These are phyloP conservation scores for Onychostoma macrolepis DNA, from an alignment of 2,113 vertebrate genomes.

Conservation along the genomic window DNA sequence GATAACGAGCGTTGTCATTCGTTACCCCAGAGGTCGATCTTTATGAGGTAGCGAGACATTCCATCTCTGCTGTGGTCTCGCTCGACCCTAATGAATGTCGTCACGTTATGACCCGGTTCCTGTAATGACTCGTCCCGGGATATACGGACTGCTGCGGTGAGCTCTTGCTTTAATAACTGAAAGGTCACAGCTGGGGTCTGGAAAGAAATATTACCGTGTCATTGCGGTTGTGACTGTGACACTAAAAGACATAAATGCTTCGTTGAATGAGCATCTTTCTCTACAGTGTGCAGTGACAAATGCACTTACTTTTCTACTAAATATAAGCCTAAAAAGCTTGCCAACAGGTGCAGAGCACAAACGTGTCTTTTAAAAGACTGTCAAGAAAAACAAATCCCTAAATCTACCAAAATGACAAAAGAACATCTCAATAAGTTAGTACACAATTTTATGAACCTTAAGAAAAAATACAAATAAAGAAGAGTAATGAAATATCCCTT, in stretches of 20 bases:
- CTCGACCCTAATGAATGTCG: conserved; percentile 54
- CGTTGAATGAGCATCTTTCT: background rate
- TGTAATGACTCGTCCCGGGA: conserved; percentile 35
- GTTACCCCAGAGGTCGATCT: conserved; percentile 54
- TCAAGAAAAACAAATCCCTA: background rate
- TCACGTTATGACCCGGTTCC: conserved; percentile 36
- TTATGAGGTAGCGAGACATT: conserved; percentile 62
- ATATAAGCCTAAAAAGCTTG: background rate
- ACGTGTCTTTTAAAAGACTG: background rate
- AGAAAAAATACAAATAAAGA: background rate
- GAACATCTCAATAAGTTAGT: background rate
- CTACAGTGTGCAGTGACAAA: background rate
- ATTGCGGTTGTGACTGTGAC: background rate
- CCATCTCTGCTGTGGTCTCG: conserved; percentile 39
- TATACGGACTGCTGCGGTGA: conserved; percentile 39
- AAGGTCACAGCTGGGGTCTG: conserved; percentile 12
- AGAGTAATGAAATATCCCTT: background rate
- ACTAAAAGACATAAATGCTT: conserved; percentile 6
- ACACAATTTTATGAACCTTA: background rate
- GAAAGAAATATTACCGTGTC: background rate
- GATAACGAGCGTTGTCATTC: conserved; percentile 63
- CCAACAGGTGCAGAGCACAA: background rate
- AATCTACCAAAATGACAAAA: background rate
- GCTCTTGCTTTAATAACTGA: conserved; percentile 13
- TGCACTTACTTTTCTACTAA: background rate